These are phyloP conservation scores for Cheirogaleus medius DNA, from an alignment of 2,113 vertebrate species.

Conservation along the genomic window DNA sequence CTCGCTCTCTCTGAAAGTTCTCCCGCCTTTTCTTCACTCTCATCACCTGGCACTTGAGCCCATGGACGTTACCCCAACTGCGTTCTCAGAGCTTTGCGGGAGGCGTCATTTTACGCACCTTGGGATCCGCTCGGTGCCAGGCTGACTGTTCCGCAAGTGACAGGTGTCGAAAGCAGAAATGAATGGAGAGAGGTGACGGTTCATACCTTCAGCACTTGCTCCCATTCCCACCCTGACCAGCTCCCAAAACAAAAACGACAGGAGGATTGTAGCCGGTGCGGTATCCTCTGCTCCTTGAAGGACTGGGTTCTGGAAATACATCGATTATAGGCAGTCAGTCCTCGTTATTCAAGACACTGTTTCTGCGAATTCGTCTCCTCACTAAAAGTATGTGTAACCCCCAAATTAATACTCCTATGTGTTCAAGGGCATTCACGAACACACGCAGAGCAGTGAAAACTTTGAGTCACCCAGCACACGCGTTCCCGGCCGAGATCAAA, in stretches of 20 bases:
- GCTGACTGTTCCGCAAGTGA: neutral
- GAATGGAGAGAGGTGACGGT: neutral
- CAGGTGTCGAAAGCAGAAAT: neutral
- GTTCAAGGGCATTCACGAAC: neutral
- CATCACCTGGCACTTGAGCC: neutral
- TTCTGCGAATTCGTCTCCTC: neutral
- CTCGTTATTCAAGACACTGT: neutral
- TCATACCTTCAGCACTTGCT: neutral
- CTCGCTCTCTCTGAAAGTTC: neutral
- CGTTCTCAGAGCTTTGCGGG: accelerated
- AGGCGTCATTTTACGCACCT: neutral
- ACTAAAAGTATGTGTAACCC: neutral
- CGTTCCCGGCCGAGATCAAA: neutral
- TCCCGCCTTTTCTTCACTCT: too few relatives aligned
- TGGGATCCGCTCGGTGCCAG: neutral
- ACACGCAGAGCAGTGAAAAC: too few relatives aligned
- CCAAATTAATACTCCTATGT: too few relatives aligned
- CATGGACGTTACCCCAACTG: accelerated
- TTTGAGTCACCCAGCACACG: neutral
- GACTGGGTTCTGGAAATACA: neutral
- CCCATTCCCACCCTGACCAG: neutral
- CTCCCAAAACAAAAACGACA: neutral
- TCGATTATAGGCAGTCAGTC: neutral
- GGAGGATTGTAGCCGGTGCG: neutral
- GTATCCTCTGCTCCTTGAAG: neutral